Base-by-base conservation (phyloP, 2,113 vertebrate genomes). In the Micronycteris hirsuta region DNA sequence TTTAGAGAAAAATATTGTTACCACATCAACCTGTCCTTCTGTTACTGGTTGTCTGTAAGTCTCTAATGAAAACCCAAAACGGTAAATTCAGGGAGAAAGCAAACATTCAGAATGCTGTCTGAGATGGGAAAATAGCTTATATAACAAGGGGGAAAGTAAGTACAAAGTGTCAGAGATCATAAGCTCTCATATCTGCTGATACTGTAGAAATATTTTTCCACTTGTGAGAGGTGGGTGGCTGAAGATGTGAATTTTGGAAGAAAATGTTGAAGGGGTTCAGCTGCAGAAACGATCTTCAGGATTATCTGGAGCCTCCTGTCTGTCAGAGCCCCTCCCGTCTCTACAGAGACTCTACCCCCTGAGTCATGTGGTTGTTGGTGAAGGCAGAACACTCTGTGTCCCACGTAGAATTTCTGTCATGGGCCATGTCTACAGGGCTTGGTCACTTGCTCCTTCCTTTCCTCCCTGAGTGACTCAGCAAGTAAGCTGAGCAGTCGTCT, bases 51-150 rank as follows among this genome's bases (percentile, higher is more conserved):
- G 4, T 68, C 22, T 49, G 3, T n/a, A 56, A 38, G 7, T 36
- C 49, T 71, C 17, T 54, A 71, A 8, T n/a, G 73, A 83, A 94
- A 96, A 89, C 10, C 19, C 38, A 36, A 82, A 73, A 8, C 9
- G 38, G 54, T 28, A 49, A 31, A 86, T 52, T 89, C 33, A 86
- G 85, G 68, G 33, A 33, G 28, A 52, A 88, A 91, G 91, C 52
- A 41, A 58, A 67, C 63, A 38, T 33, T 43, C 49, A 52, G 15
- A 12, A 3, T 31, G n/a, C 2, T 78, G 14, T 31, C 20, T 78
- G 24, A 71, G 89, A 52, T 31, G 31, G 38, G 91, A n/a, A 86
- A 92, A 33, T 38, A 17, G 20, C 17, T 70, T 93, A 89, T 33
- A 36, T 52, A 86, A n/a, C 43, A 43, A n/a, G 14, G 28, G 1